Percentiles rank a stretch among this genome's conserved stretches.
Evolutionary conservation across 2,797 vertebrate genomes (phyloP).

Genomic region (Myotis planiceps): DNA sequence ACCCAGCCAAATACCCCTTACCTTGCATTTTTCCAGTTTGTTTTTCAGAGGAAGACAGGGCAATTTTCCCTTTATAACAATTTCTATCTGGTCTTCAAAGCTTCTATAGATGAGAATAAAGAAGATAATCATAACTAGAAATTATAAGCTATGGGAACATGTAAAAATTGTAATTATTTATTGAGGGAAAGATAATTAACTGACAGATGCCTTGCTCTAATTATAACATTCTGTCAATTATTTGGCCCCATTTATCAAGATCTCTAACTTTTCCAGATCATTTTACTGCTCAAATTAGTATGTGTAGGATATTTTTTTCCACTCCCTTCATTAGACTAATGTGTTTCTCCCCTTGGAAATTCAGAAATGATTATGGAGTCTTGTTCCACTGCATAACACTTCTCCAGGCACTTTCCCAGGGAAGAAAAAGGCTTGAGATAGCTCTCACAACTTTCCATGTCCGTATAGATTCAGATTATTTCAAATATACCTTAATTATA

Average conservation of each 20-base stretch:
- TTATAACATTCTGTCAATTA: constrained; percentile 79
- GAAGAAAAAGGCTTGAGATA: constrained; percentile 30
- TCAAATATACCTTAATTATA: constrained; percentile 11
- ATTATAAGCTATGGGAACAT: constrained; percentile 73
- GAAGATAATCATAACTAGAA: constrained; percentile 63
- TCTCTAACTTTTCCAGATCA: constrained; percentile 73
- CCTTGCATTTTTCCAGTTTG: neutral
- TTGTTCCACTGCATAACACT: constrained; percentile 20
- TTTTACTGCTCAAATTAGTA: constrained; percentile 76
- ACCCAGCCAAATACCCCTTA: neutral
- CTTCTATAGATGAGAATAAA: constrained; percentile 24
- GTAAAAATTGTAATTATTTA: constrained; percentile 78
- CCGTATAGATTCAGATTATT: neutral
- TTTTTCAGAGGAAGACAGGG: neutral
- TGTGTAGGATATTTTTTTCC: constrained; percentile 50
- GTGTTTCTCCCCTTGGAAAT: constrained; percentile 49
- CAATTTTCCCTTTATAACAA: neutral
- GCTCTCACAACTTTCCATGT: neutral
- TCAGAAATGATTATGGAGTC: constrained; percentile 34
- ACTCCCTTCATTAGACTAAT: constrained; percentile 75
- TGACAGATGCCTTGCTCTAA: constrained; percentile 76
- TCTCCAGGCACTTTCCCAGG: constrained; percentile 70
- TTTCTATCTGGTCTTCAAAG: constrained; percentile 50
- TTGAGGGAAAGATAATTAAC: constrained; percentile 78
- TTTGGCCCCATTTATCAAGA: constrained; percentile 76